Conservation (phyloP, 2,888 invertebrate genomes). For the Trachelus troglodyta region DNA sequence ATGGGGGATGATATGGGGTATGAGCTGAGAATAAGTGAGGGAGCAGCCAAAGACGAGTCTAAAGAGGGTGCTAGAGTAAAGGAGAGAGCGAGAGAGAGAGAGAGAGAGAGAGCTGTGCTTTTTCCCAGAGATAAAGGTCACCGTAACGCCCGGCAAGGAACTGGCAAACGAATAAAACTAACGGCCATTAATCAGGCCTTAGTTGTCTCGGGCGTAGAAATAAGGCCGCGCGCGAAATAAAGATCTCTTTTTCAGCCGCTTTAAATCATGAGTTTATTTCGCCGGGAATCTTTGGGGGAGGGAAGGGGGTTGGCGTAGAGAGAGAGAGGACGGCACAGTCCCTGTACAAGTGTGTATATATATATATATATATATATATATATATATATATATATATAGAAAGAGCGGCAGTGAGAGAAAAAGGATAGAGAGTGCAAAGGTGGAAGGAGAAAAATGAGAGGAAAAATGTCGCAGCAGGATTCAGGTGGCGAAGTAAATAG, state of each 20-base stretch:
- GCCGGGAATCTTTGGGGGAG: constrained; percentile 22
- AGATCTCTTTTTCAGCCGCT: constrained; percentile 53
- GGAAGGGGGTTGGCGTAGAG: not conserved
- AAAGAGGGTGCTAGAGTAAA: not conserved
- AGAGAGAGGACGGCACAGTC: too few species aligned
- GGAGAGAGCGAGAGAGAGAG: not conserved
- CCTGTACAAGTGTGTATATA: too few species aligned
- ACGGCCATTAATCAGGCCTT: constrained; percentile 61
- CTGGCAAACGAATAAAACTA: constrained; percentile 54
- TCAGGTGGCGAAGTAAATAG: constrained; percentile 18
- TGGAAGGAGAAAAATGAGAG: not conserved
- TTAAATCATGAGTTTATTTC: constrained; percentile 62
- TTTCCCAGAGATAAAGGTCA: constrained; percentile 53
- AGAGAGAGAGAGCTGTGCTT: not conserved
- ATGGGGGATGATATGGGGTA: too few species aligned
- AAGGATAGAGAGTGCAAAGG: constrained; percentile 3
- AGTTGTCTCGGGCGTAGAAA: constrained; percentile 47
- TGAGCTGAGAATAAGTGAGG: too few species aligned
- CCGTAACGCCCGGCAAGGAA: constrained; percentile 30
- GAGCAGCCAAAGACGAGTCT: too few species aligned
- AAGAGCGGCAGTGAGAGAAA: not conserved
- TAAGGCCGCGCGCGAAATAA: constrained; percentile 52
- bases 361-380: too few species aligned
- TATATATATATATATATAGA: too few species aligned
- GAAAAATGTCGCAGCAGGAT: constrained; percentile 11